Evolutionary conservation across 2,113 vertebrate genomes (phyloP).

Genomic region (Rhipidura dahli): DNA sequence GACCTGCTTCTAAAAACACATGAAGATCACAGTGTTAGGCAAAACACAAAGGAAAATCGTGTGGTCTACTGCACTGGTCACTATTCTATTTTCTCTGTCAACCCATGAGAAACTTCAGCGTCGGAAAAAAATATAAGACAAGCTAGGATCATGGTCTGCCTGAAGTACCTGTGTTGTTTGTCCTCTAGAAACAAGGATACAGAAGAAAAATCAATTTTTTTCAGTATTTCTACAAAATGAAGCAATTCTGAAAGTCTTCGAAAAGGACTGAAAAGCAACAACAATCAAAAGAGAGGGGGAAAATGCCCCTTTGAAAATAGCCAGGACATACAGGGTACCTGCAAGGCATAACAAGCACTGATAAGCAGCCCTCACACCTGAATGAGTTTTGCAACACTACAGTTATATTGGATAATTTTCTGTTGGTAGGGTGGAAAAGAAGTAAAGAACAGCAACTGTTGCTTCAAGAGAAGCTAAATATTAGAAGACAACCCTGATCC

Average conservation of each 20-base stretch:
- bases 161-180: neutral
- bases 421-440: neutral
- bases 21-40: neutral
- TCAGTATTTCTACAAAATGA: neutral
- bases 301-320: accelerated
- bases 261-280: neutral
- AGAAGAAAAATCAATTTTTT: neutral
- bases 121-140: neutral
- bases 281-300: neutral
- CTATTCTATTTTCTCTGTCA: neutral
- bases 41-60: neutral
- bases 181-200: neutral
- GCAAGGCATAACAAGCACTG: neutral
- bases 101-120: neutral
- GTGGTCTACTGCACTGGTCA: neutral
- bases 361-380: neutral
- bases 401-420: neutral
- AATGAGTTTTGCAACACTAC: neutral
- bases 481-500: neutral
- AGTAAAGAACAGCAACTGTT: neutral
- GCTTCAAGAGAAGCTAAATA: neutral
- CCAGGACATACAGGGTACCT: neutral
- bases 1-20: neutral
- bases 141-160: neutral
- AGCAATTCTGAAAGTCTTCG: neutral